Evolutionary conservation across 2,888 invertebrate genomes (phyloP).

Genomic region (Myathropa florea): DNA sequence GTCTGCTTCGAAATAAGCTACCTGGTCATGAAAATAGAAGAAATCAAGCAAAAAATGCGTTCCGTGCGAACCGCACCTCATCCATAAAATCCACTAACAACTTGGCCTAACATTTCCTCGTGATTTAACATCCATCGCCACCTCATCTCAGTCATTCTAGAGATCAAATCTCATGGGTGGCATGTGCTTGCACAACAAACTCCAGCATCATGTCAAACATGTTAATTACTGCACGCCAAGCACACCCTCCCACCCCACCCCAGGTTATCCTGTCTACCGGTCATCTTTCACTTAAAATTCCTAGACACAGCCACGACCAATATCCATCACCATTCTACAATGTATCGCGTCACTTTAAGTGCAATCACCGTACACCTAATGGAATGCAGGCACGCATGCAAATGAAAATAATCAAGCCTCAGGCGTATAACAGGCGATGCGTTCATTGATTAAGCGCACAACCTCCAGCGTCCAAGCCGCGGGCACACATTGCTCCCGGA

Average conservation of each 20-base stretch:
- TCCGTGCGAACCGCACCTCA: too few species aligned
- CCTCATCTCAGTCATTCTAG: too few species aligned
- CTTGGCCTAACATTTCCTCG: too few species aligned
- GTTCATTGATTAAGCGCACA: slow-evolving; percentile 58
- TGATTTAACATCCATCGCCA: too few species aligned
- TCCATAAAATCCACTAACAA: too few species aligned
- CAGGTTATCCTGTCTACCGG: neutral
- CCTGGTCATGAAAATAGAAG: too few species aligned
- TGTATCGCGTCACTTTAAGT: slow-evolving; percentile 34
- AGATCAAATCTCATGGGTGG: neutral
- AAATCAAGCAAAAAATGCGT: too few species aligned
- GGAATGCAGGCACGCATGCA: slow-evolving; percentile 64
- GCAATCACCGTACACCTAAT: slow-evolving; percentile 51
- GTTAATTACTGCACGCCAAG: neutral
- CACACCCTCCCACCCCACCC: neutral
- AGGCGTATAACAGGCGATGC: slow-evolving; percentile 62
- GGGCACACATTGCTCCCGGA: neutral
- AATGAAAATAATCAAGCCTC: slow-evolving; percentile 56
- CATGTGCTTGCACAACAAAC: neutral
- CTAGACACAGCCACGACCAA: neutral
- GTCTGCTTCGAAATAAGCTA: too few species aligned
- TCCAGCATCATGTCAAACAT: neutral
- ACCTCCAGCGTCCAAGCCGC: slow-evolving; percentile 22
- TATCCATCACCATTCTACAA: slow-evolving; percentile 13
- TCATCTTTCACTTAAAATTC: neutral